Conservation (phyloP, 2,797 vertebrate species). For the Darevskia mixta region DNA sequence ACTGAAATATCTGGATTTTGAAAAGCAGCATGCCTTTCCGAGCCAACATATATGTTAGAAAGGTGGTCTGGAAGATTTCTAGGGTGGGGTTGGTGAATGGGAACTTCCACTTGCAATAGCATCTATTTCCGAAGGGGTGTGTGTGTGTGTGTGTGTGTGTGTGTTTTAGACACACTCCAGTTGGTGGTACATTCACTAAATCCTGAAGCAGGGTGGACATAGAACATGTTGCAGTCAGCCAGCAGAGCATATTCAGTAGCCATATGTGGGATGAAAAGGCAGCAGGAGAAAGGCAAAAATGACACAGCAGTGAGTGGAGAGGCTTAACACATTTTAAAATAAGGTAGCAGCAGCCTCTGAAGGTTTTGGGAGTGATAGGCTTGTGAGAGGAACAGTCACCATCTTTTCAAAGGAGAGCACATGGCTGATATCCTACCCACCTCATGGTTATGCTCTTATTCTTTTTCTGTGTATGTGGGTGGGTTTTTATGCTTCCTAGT, state of each 20-base stretch:
- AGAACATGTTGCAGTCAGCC: slow-evolving; percentile 61
- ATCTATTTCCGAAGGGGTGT: slow-evolving; percentile 27
- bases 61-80: slow-evolving; percentile 49
- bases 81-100: slow-evolving; percentile 63
- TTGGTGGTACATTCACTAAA: slow-evolving; percentile 69
- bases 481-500: not conserved
- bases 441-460: not conserved
- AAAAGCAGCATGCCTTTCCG: slow-evolving; percentile 53
- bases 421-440: rapidly evolving
- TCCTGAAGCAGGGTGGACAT: slow-evolving; percentile 57
- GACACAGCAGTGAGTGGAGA: slow-evolving; percentile 53
- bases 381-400: not conserved
- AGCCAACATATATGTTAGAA: slow-evolving; percentile 39
- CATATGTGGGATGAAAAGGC: slow-evolving; percentile 70
- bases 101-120: slow-evolving; percentile 57
- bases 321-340: slow-evolving; percentile 58
- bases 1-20: slow-evolving; percentile 11
- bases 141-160: slow-evolving; percentile 9
- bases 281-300: slow-evolving; percentile 60
- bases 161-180: slow-evolving; percentile 68
- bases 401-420: not conserved
- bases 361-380: slow-evolving; percentile 21
- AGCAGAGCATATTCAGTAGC: slow-evolving; percentile 71
- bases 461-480: not conserved
- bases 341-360: slow-evolving; percentile 37